These are phyloP conservation scores for Clunio marinus DNA, from an alignment of 2,888 invertebrate species.

Conservation along the genomic window DNA sequence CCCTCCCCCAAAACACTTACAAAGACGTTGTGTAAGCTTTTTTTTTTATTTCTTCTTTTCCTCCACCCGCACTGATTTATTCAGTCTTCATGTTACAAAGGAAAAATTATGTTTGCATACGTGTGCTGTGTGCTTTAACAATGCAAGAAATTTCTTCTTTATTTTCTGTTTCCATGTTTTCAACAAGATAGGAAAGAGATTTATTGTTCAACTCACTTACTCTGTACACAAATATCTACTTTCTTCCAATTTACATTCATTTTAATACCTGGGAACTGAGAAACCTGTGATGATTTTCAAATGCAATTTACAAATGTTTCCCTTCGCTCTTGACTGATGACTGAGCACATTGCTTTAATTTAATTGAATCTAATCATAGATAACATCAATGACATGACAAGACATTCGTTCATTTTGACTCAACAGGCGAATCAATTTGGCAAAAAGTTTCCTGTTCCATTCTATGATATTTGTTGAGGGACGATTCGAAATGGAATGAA, in stretches of 20 bases:
- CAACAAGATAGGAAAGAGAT: neutral
- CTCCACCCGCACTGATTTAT: neutral
- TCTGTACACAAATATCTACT: neutral
- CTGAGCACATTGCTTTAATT: constrained; percentile 34
- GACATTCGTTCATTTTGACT: neutral
- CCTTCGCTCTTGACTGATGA: constrained; percentile 24
- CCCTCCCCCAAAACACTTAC: neutral
- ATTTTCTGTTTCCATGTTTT: neutral
- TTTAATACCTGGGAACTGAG: too few species aligned
- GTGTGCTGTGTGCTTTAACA: constrained; percentile 9
- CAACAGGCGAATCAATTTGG: constrained; percentile 29
- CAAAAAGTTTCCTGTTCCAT: constrained; percentile 13
- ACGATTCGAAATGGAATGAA: neutral
- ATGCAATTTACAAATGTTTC: neutral
- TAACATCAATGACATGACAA: constrained; percentile 24
- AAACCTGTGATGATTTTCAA: neutral
- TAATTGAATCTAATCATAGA: constrained; percentile 34
- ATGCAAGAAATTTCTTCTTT: neutral
- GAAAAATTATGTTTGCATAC: constrained; percentile 22
- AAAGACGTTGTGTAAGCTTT: constrained; percentile 11
- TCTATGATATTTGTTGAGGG: neutral
- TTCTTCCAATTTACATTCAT: too few species aligned
- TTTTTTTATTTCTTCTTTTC: neutral
- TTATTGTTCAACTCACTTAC: constrained; percentile 10
- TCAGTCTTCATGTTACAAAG: neutral